Base-by-base conservation (phyloP, 2,797 vertebrate genomes). In the Cyprinodon diabolis region DNA sequence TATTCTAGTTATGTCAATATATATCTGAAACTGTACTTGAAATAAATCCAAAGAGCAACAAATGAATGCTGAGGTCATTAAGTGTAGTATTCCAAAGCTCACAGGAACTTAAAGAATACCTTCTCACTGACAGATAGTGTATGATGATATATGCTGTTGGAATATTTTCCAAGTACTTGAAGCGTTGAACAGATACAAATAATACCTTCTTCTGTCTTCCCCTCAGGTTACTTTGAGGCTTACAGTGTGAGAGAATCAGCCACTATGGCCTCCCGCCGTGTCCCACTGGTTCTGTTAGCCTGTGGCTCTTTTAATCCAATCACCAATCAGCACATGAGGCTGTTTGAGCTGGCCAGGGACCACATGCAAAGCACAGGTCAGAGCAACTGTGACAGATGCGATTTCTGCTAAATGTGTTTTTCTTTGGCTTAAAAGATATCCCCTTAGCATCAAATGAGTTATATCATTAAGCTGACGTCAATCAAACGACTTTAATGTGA, bases 231-330 rank as follows among this genome's bases (percentile, higher is more conserved):
- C 37, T 81, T 40, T 60, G 67, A 77, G 17, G 19, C 37, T 70
- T 74, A 69, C 19, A 35, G 63, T 80, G 66, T 79, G 65, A 82
- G 66, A 68, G 43, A 25, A 43, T 67, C 66, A 80, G 77, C 73
- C 51, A 77, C 74, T 56, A 97, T 97, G 97, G 94, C 92, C 71
- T 84, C 71, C 85, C 89, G 83, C 86, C 94, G 91, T 51, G 91
- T 96, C 78, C 97, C 96, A 13, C 92, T 98, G 54, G 89, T 96
- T 69, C 94, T 98, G 25, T 91, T 98, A 40, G 95, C 96, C 63
- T 97, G 97, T 58, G 96, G 96, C 80, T 98, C 96, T 71, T 98
- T 98, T 87, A 98, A 98, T 90, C 97, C 97, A 82, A 96, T 96
- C 93, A 98, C 96, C 84, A 95, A 97, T 91, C 97, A 97, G 94